These are phyloP conservation scores for Drosophila willistoni DNA, from an alignment of 1,140 invertebrate genomes.

Conservation along the genomic window DNA sequence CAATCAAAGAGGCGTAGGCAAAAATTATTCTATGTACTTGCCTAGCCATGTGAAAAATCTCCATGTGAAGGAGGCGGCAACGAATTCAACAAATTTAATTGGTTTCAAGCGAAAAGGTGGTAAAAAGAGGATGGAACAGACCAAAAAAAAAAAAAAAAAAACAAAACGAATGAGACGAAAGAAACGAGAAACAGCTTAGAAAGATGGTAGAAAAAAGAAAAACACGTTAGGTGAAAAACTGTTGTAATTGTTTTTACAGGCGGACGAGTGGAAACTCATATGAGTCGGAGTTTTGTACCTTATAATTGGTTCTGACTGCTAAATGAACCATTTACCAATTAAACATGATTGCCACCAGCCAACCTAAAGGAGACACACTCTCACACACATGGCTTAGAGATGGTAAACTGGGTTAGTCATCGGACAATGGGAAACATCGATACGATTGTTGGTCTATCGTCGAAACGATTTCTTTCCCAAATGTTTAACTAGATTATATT, in stretches of 20 bases:
- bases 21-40: conserved; percentile 28
- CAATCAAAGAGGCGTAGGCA: conserved; percentile 56
- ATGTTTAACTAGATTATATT: no score
- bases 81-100: conserved; percentile 48
- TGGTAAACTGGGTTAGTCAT: background rate
- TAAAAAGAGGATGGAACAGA: conserved; percentile 4
- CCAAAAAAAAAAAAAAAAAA: no score
- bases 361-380: conserved; percentile 27
- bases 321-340: conserved; percentile 82
- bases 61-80: conserved; percentile 34
- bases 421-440: no score
- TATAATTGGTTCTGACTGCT: conserved; percentile 79
- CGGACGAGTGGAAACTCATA: conserved; percentile 27
- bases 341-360: conserved; percentile 67
- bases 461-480: no score
- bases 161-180: no score
- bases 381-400: background rate
- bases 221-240: conserved; percentile 56
- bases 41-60: conserved; percentile 40
- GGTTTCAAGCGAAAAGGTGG: conserved; percentile 39
- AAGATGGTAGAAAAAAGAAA: conserved; percentile 6
- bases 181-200: conserved; percentile 6
- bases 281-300: conserved; percentile 32
- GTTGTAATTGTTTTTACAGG: conserved; percentile 76
- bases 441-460: no score